phyloP scores from a whole-genome alignment of 2,888 invertebrate species.

The Sesia apiformis region DNA sequence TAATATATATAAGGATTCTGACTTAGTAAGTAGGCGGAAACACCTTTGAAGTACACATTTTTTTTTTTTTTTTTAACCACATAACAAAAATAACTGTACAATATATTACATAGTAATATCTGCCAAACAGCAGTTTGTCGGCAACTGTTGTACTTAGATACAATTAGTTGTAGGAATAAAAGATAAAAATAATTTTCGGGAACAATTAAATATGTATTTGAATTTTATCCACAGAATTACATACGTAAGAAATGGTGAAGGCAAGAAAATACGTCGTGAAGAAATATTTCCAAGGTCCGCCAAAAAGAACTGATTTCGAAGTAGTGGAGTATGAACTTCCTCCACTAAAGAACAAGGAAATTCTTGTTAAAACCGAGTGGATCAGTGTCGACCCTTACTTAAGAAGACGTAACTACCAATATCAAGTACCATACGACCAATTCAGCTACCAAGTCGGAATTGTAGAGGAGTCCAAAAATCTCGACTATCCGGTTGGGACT shows the following conservation, averaged over 20 bases:
- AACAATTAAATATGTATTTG: not conserved
- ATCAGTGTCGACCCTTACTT: conserved; percentile 36
- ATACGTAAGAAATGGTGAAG: conserved; percentile 41
- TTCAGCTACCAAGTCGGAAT: conserved; percentile 30
- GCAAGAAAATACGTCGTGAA: conserved; percentile 74
- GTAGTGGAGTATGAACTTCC: conserved; percentile 76
- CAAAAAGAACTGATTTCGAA: conserved; percentile 71
- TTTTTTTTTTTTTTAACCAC: too few relatives aligned
- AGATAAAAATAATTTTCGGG: too few relatives aligned
- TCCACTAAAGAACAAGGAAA: conserved; percentile 68
- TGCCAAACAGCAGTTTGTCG: too few relatives aligned
- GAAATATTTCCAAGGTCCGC: conserved; percentile 72
- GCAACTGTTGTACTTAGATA: too few relatives aligned
- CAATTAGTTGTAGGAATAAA: too few relatives aligned
- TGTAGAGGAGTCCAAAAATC: conserved; percentile 77
- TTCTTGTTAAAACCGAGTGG: conserved; percentile 32
- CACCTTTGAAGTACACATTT: too few relatives aligned
- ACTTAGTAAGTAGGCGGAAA: too few relatives aligned
- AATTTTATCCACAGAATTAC: not conserved
- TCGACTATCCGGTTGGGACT: conserved; percentile 75
- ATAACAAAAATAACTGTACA: too few relatives aligned
- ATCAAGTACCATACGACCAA: conserved; percentile 30
- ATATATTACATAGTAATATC: too few relatives aligned
- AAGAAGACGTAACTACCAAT: conserved; percentile 17
- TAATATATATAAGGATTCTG: too few relatives aligned